Percentiles rank a stretch among this genome's conserved stretches.
Conservation (phyloP, 2,797 vertebrate species). For the Babyrousa celebensis region DNA sequence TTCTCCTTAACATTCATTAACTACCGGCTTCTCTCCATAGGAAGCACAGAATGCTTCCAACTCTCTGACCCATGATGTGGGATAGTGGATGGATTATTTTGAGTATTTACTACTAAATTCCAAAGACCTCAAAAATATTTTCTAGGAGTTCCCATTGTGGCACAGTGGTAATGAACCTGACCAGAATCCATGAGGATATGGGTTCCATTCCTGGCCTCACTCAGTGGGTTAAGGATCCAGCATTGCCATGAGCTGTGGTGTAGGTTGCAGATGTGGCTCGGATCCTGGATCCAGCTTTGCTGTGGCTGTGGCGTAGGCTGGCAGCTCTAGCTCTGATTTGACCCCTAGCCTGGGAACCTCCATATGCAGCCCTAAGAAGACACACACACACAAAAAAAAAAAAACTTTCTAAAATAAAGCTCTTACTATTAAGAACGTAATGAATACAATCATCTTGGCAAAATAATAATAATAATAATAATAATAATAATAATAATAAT, state of each 20-base stretch:
- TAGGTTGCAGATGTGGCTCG: too few species aligned
- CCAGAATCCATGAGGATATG: too few species aligned
- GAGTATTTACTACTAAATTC: conserved; percentile 52
- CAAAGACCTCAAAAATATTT: conserved; percentile 22
- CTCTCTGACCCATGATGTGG: neutral
- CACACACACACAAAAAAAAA: too few species aligned
- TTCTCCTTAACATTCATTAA: neutral
- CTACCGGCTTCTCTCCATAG: neutral
- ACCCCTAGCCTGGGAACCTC: too few species aligned
- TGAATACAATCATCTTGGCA: neutral
- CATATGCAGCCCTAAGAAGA: too few species aligned
- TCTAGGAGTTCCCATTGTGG: neutral
- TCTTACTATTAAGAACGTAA: neutral
- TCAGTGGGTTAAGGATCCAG: too few species aligned
- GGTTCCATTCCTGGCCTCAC: too few species aligned
- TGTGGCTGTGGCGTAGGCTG: too few species aligned
- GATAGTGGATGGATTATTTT: conserved; percentile 3
- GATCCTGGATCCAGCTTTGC: too few species aligned
- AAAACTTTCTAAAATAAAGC: neutral
- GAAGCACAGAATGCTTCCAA: neutral
- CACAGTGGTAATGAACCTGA: too few species aligned
- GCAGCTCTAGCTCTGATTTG: too few species aligned
- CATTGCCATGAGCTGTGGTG: too few species aligned
- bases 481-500: neutral
- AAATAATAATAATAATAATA: neutral